These are phyloP conservation scores for Rapana venosa DNA, from an alignment of 2,888 invertebrate species.

Conservation along the genomic window DNA sequence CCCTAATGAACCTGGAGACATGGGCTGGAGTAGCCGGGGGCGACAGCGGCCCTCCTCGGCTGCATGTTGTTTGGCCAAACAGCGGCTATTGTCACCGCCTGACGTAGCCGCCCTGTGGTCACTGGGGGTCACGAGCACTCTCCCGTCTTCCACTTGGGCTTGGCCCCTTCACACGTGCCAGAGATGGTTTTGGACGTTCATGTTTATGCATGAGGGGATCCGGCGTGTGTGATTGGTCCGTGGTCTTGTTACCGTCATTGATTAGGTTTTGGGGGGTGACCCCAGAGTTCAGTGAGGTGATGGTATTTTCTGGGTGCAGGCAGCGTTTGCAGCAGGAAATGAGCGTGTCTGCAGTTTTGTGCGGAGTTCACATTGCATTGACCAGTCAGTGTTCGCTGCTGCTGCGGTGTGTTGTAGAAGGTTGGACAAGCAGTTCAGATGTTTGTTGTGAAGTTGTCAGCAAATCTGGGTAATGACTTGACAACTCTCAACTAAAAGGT, in stretches of 20 bases:
- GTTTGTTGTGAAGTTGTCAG: too few species aligned
- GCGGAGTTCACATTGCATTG: too few species aligned
- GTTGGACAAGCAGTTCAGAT: too few species aligned
- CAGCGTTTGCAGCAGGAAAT: too few species aligned
- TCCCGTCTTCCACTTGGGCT: not conserved
- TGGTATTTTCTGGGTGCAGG: too few species aligned
- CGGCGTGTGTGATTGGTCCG: not conserved
- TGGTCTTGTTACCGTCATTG: constrained; percentile 2
- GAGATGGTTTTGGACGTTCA: not conserved
- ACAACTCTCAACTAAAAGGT: too few species aligned
- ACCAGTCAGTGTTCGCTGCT: too few species aligned
- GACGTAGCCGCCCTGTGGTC: not conserved
- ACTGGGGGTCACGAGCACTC: not conserved
- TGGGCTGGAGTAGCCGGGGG: not conserved
- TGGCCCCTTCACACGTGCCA: not conserved
- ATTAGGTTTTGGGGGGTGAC: not conserved
- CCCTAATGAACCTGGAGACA: not conserved
- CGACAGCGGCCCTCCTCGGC: not conserved
- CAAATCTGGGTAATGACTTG: too few species aligned
- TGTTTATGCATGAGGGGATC: not conserved
- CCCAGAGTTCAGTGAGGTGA: not conserved
- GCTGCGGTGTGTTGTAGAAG: too few species aligned
- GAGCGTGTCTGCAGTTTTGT: too few species aligned
- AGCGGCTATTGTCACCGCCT: not conserved
- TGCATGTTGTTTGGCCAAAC: not conserved